Evolutionary conservation across 2,888 invertebrate genomes (phyloP), one percentile per base, ranked within the genome.

Genomic region (Eucera pruinosa): DNA sequence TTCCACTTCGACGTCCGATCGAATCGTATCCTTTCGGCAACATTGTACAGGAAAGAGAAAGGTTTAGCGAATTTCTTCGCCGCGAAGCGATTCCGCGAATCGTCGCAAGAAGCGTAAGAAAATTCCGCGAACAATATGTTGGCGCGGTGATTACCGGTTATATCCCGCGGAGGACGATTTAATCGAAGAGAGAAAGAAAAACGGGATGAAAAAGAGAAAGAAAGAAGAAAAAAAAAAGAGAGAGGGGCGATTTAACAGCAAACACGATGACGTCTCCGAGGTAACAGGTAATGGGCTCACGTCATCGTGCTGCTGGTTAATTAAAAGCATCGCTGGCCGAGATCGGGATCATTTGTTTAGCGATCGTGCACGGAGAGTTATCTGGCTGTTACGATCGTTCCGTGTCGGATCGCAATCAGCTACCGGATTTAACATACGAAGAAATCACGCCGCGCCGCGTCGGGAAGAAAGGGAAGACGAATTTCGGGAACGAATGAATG

Each of bases 401-500:
- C 90, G 89, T 89, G 88, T 88, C 90, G 88, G 88, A 90, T 90
- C 77, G 86, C 83, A 86, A 89, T 88, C 88, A 86, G 90, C 90
- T 90, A 90, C 90, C 80, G 89, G 86, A 89, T 86, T 90, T 88
- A 84, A 80, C 87, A 69, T 80, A 81, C 72, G 77, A 80, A 84
- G 72, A 84, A 84, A 82, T 82, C 86, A 66, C 50, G 41, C 60
- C 55, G 25, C 39, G 1, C 6, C 39, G 48, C 52, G 66, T 41
- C 39, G 43, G 45, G 61, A 20, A 30, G 43, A 25, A 15, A 50
- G 41, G 36, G 20, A 45, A 25, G 43, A 25, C 43, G 47, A 27
- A 60, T 67, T 55, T 7, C n/a, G 68, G 15, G 33, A 27, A 43
- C 54, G 55, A n/a, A 25, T n/a, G 33, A 58, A 47, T 23, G 58